phyloP scores from a whole-genome alignment of 23 tunicate genomes.

The Diplosoma virens region DNA sequence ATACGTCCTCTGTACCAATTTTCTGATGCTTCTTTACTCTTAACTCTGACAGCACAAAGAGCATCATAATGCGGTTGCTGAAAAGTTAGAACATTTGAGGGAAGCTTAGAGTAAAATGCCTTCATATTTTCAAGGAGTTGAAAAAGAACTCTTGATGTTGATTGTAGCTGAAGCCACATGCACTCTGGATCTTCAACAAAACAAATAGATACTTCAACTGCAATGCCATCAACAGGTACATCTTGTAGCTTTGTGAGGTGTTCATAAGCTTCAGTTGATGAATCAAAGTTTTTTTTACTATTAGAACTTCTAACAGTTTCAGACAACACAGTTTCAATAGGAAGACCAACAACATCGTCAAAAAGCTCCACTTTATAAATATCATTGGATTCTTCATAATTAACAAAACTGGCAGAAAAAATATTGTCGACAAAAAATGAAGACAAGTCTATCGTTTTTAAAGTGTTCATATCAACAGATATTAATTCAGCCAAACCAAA shows the following conservation, averaged over 20 bases:
- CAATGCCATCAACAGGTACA: not conserved
- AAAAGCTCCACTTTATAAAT: not conserved
- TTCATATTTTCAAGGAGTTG: conserved; percentile 38
- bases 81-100: conserved; percentile 18
- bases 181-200: conserved; percentile 66
- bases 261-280: not conserved
- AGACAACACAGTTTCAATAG: not conserved
- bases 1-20: conserved; percentile 63
- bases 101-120: conserved; percentile 16
- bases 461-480: not conserved
- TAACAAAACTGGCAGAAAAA: conserved; percentile 1
- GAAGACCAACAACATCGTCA: not conserved
- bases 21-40: not conserved
- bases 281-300: not conserved
- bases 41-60: not conserved
- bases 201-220: conserved; percentile 40
- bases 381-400: not conserved
- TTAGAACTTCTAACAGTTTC: not conserved
- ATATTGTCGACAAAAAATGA: not conserved
- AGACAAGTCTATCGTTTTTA: not conserved
- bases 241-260: not conserved
- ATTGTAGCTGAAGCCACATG: conserved; percentile 65
- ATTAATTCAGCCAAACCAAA: not conserved
- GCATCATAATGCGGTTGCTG: not conserved
- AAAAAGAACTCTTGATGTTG: conserved; percentile 16